These are phyloP conservation scores for Tetranychus piercei DNA, from an alignment of 2,888 invertebrate species.

Conservation along the genomic window DNA sequence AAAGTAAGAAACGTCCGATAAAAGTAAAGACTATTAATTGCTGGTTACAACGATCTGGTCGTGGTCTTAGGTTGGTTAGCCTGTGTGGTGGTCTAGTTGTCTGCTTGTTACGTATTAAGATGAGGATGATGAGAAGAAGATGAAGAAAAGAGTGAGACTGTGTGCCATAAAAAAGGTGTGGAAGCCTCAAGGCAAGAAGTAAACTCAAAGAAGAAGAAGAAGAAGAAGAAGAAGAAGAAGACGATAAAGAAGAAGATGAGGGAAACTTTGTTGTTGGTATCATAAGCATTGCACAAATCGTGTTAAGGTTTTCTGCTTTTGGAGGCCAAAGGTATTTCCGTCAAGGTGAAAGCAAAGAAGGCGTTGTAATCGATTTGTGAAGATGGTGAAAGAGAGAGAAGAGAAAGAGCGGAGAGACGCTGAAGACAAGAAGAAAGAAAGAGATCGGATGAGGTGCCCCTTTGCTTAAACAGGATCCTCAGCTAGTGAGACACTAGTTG, in stretches of 20 bases:
- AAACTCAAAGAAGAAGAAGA: not conserved
- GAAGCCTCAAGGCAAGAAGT: not conserved
- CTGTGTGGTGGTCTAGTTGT: not conserved
- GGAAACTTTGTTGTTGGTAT: not conserved
- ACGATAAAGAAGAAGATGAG: not conserved
- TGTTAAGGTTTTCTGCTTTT: not conserved
- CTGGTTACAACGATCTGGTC: not conserved
- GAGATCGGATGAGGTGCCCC: not conserved
- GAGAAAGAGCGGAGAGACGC: not conserved
- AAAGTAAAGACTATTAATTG: not conserved
- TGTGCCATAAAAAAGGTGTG: constrained; percentile 1
- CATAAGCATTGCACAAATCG: not conserved
- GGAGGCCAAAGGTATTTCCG: constrained; percentile 1
- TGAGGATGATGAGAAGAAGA: not conserved
- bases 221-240: not conserved
- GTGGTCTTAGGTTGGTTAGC: not conserved
- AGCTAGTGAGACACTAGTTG: not conserved
- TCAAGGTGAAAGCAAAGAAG: constrained; percentile 1
- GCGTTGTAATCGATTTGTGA: not conserved
- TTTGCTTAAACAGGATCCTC: not conserved
- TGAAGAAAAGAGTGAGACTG: not conserved
- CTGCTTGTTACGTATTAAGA: not conserved
- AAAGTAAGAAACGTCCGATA: not conserved
- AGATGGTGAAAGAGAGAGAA: not conserved
- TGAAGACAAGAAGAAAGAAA: not conserved